Base-by-base conservation (phyloP, 2,113 vertebrate genomes). In the Xenopus borealis region DNA sequence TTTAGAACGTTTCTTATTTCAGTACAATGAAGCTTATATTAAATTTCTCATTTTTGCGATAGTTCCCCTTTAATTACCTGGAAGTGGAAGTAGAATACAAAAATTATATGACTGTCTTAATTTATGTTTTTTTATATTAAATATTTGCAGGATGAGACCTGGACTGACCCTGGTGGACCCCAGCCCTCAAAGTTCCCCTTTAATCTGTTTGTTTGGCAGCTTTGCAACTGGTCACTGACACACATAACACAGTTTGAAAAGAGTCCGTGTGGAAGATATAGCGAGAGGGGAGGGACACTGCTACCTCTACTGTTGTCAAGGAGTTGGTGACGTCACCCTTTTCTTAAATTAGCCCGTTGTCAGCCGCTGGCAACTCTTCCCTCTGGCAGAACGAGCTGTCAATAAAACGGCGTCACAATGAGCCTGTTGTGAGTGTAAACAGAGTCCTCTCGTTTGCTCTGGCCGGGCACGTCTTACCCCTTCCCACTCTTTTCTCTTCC, bases 311-410 rank as follows among this genome's bases (percentile, higher is more conserved):
- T 74, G 78, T 83, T 84, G 79, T 84, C 80, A 82, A 80, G 85
- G 78, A 72, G 80, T 80, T 81, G 79, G 90, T 94, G 91, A 95
- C 91, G 93, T 94, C 92, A 94, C 82, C 87, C 75, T 79, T 89
- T 91, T 92, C 92, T 91, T 92, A 93, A 92, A 91, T 92, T 93
- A 92, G 90, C 88, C 83, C 85, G 85, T 91, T 88, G 87, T 87
- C 86, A 86, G 91, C 92, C 89, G 83, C 75, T 62, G 50, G 69
- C 78, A 75, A 50, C 47, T 50, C 79, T 47, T 62, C 33, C 61
- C 20, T 87, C 82, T 93, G 88, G 91, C 81, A 82, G 86, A 40
- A 79, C 80, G 72, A 70, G 77, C 86, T 88, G 91, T 83, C 88
- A 71, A 0, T 93, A 88, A 79, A 13, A 74, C 86, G 89, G 90